phyloP scores from a whole-genome alignment of 2,888 invertebrate species.

The Corbicula japonica region DNA sequence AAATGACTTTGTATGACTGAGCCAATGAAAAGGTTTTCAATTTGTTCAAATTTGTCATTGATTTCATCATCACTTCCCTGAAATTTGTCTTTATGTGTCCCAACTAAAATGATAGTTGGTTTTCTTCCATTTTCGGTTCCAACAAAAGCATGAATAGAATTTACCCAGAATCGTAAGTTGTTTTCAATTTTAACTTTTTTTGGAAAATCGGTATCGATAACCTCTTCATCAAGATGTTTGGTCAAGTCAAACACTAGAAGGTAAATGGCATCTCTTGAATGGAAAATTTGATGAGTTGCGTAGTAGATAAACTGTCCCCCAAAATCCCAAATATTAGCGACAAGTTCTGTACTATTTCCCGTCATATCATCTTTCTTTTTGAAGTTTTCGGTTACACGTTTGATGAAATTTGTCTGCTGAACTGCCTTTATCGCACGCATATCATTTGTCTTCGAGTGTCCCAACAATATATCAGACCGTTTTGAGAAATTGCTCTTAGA shows the following conservation, averaged over 20 bases:
- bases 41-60: slow-evolving; percentile 19
- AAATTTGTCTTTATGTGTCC: slow-evolving; percentile 42
- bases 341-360: not conserved
- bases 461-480: too few species aligned
- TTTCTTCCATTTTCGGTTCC: slow-evolving; percentile 24
- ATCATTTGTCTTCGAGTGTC: not conserved
- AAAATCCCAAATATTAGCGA: slow-evolving; percentile 37
- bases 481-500: not conserved
- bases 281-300: slow-evolving; percentile 38
- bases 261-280: slow-evolving; percentile 36
- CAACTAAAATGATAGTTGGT: slow-evolving; percentile 46
- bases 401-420: not conserved
- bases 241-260: slow-evolving; percentile 19
- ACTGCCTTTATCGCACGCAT: not conserved
- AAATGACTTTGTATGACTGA: slow-evolving; percentile 38
- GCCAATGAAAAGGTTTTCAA: slow-evolving; percentile 25
- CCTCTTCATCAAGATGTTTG: not conserved
- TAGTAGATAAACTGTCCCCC: slow-evolving; percentile 36
- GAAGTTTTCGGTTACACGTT: not conserved
- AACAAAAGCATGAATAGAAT: slow-evolving; percentile 42
- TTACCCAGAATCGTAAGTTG: slow-evolving; percentile 32
- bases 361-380: not conserved
- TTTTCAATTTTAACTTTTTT: slow-evolving; percentile 8
- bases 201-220: slow-evolving; percentile 7
- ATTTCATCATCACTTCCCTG: slow-evolving; percentile 18